Evolutionary conservation across 2,113 vertebrate genomes (phyloP).

Genomic region (Pterocles orientalis): DNA sequence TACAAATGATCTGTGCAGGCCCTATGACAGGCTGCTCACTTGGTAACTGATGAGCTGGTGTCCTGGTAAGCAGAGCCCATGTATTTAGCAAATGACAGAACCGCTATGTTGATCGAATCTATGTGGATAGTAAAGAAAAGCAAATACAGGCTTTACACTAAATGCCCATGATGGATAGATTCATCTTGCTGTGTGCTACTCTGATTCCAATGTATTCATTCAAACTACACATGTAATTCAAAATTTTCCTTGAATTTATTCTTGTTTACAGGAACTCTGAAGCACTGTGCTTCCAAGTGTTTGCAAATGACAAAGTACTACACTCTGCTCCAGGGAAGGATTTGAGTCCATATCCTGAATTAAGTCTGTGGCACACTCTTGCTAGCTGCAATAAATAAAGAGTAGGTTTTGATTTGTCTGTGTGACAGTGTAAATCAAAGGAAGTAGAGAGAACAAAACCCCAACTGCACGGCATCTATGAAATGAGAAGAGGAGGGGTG

Average conservation of each 20-base stretch:
- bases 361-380: slow-evolving; percentile 18
- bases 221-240: slow-evolving; percentile 59
- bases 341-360: slow-evolving; percentile 57
- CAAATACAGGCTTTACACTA: slow-evolving; percentile 69
- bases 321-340: slow-evolving; percentile 6
- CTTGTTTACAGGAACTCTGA: slow-evolving; percentile 52
- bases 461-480: neutral
- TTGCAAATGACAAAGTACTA: slow-evolving; percentile 49
- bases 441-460: neutral
- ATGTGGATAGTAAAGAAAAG: slow-evolving; percentile 67
- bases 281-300: slow-evolving; percentile 26
- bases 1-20: slow-evolving; percentile 69
- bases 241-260: slow-evolving; percentile 55
- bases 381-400: slow-evolving; percentile 54
- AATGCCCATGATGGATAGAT: slow-evolving; percentile 71
- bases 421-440: slow-evolving; percentile 37
- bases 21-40: slow-evolving; percentile 69
- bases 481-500: neutral
- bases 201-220: slow-evolving; percentile 59
- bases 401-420: slow-evolving; percentile 37
- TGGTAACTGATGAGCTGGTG: slow-evolving; percentile 75
- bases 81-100: slow-evolving; percentile 72
- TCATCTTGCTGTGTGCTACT: slow-evolving; percentile 39
- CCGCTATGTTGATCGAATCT: slow-evolving; percentile 68
- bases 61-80: slow-evolving; percentile 66